Base-by-base conservation (phyloP, 2,113 vertebrate genomes). In the Brevimyrus niger region DNA sequence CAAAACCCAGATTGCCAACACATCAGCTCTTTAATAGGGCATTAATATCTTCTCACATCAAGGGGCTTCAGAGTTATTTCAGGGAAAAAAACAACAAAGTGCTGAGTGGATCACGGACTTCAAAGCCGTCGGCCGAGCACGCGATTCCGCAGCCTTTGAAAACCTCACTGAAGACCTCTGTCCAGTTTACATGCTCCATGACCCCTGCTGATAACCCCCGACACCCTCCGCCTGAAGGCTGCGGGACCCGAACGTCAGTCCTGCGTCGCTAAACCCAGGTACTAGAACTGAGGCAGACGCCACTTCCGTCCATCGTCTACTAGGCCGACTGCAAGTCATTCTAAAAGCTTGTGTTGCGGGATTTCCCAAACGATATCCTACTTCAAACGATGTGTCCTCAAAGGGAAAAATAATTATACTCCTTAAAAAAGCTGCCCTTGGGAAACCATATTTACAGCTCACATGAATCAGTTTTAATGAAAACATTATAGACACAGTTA, bases 1-100 rank as follows among this genome's bases (percentile, higher is more conserved):
- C 48, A 4, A n/a, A 35, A 82, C 47, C 21, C 21, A 44, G 88
- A 27, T 46, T 73, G 27, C 73, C 51, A 35, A 19, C 47, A 51
- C 11, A 3, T 48, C 47, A 35, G 42, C 48, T 10, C 88, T 31
- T 89, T 51, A 65, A 44, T 47, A 51, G 19, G 48, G 35, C 69
- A 83, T 82, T 89, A 89, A 23, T 31, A 83, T 89, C 73, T 35
- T 53, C 73, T 89, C 51, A 89, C 73, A 82, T 53, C 17, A 55
- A 76, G 88, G n/a, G 23, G 88, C 69, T 55, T 44, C 15, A 19
- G 35, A n/a, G 65, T 73, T 55, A 44, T 42, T 89, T 55, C 46
- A 80, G 48, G 27, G 21, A 38, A 55, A n/a, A 19, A n/a, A 51
- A 11, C 21, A 42, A 38, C 8, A 86, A 53, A 86, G 27, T 50